These are phyloP conservation scores for Poecile atricapillus DNA, from an alignment of 2,113 vertebrate genomes.

Conservation along the genomic window DNA sequence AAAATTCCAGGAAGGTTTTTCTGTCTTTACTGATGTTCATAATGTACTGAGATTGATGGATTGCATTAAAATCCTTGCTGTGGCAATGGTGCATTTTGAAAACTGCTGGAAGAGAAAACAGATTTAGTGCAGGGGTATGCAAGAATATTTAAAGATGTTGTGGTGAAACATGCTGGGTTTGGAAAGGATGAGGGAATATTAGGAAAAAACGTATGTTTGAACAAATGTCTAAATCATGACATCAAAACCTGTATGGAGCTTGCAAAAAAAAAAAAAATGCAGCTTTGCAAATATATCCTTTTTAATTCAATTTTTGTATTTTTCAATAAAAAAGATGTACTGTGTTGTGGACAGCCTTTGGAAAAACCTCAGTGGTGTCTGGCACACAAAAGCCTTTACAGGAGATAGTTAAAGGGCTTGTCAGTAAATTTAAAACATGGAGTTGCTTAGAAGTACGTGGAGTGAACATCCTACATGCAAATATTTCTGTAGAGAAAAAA, in stretches of 20 bases:
- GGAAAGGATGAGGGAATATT: neutral
- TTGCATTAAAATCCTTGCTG: slow-evolving; percentile 11
- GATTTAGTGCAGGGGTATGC: neutral
- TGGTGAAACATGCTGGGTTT: neutral
- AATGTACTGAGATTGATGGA: slow-evolving; percentile 55
- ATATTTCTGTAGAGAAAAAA: neutral
- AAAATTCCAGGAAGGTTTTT: slow-evolving; percentile 36
- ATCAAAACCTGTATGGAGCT: neutral
- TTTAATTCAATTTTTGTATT: neutral
- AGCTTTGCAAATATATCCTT: neutral
- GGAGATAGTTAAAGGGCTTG: neutral
- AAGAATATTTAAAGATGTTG: neutral
- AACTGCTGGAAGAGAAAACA: neutral
- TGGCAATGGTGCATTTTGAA: neutral
- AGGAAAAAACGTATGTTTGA: neutral
- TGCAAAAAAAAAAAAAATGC: neutral
- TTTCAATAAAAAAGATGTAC: neutral
- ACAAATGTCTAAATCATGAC: neutral
- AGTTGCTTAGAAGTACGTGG: neutral
- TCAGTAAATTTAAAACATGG: neutral
- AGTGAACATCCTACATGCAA: neutral
- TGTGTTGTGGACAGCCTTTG: neutral
- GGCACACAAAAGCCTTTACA: neutral
- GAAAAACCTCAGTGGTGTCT: neutral
- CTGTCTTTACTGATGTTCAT: slow-evolving; percentile 14